Conservation (phyloP, 2,113 vertebrate genomes). For the Lontra canadensis region DNA sequence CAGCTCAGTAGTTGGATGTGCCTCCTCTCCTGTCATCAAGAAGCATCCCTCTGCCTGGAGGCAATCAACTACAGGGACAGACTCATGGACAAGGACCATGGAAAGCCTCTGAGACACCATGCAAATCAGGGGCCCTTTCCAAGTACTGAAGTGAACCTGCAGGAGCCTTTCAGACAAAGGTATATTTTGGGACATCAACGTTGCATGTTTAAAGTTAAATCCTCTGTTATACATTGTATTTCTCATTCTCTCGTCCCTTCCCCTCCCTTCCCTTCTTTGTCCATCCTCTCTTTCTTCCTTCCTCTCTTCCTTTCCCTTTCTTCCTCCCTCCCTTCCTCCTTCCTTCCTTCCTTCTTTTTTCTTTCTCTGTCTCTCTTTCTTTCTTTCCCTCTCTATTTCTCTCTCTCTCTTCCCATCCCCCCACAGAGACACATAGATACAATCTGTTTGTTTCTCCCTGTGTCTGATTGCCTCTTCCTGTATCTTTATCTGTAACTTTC, state of each 20-base stretch:
- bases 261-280: background rate
- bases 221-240: background rate
- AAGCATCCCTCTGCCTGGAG: slow-evolving; percentile 1
- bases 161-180: slow-evolving; percentile 47
- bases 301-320: background rate
- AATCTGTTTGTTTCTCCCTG: background rate
- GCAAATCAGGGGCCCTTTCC: background rate
- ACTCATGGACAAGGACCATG: background rate
- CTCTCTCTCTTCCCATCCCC: background rate
- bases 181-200: slow-evolving; percentile 17
- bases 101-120: background rate
- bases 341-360: background rate
- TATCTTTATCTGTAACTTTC: background rate
- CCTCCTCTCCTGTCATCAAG: background rate
- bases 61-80: background rate
- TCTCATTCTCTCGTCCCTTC: background rate
- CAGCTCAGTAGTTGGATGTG: background rate
- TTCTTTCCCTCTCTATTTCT: too few relatives aligned
- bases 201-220: slow-evolving; percentile 11
- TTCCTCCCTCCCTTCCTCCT: too few relatives aligned
- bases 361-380: too few relatives aligned
- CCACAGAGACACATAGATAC: background rate
- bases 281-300: background rate
- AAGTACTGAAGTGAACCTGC: slow-evolving; percentile 5
- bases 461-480: background rate